These are phyloP conservation scores for Galaxias olidus DNA, from an alignment of 2,797 vertebrate genomes.

Conservation along the genomic window DNA sequence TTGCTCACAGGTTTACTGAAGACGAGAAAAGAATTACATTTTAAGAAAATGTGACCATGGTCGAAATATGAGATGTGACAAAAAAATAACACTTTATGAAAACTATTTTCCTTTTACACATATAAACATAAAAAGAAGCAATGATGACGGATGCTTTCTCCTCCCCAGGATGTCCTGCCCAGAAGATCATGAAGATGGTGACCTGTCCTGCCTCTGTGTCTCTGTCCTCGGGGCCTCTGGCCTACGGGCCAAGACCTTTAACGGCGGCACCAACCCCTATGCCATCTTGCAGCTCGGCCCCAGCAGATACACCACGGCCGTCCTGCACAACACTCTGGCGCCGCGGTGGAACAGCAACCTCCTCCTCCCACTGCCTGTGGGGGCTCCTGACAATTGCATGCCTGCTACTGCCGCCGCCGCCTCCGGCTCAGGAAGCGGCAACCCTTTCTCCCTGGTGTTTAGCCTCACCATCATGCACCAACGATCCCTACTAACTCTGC, in stretches of 20 bases:
- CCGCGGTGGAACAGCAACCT: constrained; percentile 42
- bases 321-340: constrained; percentile 13
- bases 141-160: not conserved
- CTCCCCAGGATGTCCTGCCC: not conserved
- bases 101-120: too few species aligned
- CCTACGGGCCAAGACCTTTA: constrained; percentile 29
- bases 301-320: constrained; percentile 30
- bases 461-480: constrained; percentile 21
- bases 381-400: too few species aligned
- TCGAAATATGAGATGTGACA: too few species aligned
- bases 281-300: constrained; percentile 37
- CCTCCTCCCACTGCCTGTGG: constrained; percentile 26
- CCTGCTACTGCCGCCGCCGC: too few species aligned
- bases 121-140: too few species aligned
- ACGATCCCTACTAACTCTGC: not conserved
- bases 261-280: constrained; percentile 30
- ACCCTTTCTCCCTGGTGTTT: constrained; percentile 14
- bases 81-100: too few species aligned
- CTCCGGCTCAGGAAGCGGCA: too few species aligned
- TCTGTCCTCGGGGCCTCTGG: constrained; percentile 27
- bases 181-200: constrained; percentile 21
- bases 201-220: constrained; percentile 32
- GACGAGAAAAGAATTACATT: too few species aligned
- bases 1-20: too few species aligned
- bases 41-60: too few species aligned